These are phyloP conservation scores for Acleris cristana DNA, from an alignment of 2,888 invertebrate species.

Conservation along the genomic window DNA sequence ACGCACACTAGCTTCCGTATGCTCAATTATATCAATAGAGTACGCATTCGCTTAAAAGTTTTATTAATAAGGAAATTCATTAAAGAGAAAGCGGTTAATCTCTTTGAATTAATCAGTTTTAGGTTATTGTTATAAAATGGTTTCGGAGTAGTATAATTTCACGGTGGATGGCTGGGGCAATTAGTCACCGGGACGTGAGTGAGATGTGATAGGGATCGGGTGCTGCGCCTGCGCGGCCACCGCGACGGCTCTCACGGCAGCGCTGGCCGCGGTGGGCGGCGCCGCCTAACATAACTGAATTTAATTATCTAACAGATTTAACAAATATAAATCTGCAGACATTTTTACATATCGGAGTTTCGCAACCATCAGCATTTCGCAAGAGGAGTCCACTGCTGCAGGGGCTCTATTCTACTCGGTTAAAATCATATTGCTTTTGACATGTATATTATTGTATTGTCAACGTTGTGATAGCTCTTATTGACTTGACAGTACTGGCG, in stretches of 20 bases:
- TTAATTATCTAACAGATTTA: slow-evolving; percentile 13
- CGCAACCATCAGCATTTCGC: too few relatives aligned
- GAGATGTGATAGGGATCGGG: slow-evolving; percentile 60
- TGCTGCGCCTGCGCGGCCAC: slow-evolving; percentile 21
- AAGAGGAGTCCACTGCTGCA: too few relatives aligned
- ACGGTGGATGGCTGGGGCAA: slow-evolving; percentile 68
- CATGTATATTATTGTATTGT: too few relatives aligned
- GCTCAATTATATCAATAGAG: slow-evolving; percentile 34
- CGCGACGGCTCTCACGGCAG: slow-evolving; percentile 34
- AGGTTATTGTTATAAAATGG: slow-evolving; percentile 64
- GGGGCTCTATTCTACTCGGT: too few relatives aligned
- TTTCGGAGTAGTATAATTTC: slow-evolving; percentile 73
- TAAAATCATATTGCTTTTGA: too few relatives aligned
- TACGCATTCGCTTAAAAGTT: slow-evolving; percentile 30
- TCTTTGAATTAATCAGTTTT: slow-evolving; percentile 50
- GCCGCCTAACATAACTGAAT: slow-evolving; percentile 24
- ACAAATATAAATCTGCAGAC: neutral
- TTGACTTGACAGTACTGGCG: too few relatives aligned
- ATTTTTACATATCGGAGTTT: too few relatives aligned
- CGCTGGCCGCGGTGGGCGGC: slow-evolving; percentile 9
- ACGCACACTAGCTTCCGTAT: slow-evolving; percentile 48
- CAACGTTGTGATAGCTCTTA: too few relatives aligned
- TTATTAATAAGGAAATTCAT: slow-evolving; percentile 39
- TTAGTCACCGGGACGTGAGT: slow-evolving; percentile 74
- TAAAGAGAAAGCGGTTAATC: slow-evolving; percentile 43